Evolutionary conservation across 2,113 vertebrate genomes (phyloP), one percentile per base, ranked within the genome.

Genomic region (Puffinus mauretanicus): DNA sequence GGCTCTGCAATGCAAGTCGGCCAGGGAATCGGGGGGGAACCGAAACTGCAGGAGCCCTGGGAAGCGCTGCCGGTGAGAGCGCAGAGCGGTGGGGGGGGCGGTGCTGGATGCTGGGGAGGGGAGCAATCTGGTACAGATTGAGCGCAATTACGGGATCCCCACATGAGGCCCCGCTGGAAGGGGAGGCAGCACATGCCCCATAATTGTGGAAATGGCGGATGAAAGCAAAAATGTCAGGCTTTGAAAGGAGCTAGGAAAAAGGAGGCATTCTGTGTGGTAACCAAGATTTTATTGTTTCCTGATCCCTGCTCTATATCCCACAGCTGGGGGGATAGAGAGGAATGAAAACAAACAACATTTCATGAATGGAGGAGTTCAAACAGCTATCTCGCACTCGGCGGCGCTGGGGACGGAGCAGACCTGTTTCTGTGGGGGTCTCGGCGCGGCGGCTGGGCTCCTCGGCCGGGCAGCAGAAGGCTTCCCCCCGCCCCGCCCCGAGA

Each of bases 141-240:
- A 95, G 82, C 29, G 0, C 88, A 84, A 85, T 25, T 11, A 24
- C 18, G 67, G 93, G 26, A 58, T 44, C 89, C 89, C 95, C 80
- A 11, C n/a, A 4, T 6, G 93, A 72, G 96, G 95, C 95, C 93
- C 93, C 40, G 55, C 82, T 29, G 90, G 16, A 36, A 24, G 58
- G 65, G 75, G 64, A 18, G 69, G 34, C 93, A 32, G 78, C 94
- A 81, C 82, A 78, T 78, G 82, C 58, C 91, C 89, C 89, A 6
- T 40, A 4, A 15, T 70, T 64, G 88, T 26, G 94, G 57, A 82
- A 72, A 88, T 71, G 95, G 80, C 6, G 89, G 95, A 97, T 96
- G 96, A 97, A 97, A 96, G 96, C 90, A 97, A 96, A 93, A 96
- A 95, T 96, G 92, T 93, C 92, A 70, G 95, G 72, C 95, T 94